A percentile compares a stretch with the other conserved stretches of the same genome.
These are phyloP conservation scores for Stratiolaelaps scimitus DNA, from an alignment of 1,140 invertebrate genomes.

Conservation along the genomic window DNA sequence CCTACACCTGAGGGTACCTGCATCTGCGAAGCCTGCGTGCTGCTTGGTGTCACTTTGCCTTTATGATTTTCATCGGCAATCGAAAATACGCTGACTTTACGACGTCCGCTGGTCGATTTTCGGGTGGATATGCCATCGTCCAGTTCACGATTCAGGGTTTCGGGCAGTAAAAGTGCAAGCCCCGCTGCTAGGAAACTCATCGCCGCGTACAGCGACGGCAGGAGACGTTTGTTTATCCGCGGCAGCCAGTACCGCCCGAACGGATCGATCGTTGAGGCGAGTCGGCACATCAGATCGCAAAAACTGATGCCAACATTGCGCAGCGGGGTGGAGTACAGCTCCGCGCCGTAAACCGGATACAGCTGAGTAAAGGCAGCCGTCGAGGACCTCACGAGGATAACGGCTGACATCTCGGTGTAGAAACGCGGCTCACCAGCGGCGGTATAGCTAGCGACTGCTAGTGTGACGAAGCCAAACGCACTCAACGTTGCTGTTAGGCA, in stretches of 20 bases:
- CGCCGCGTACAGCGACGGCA: neutral
- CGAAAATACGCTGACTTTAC: no score
- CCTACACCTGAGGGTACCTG: no score
- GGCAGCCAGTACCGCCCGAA: constrained; percentile 18
- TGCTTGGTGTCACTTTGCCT: no score
- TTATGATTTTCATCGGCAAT: no score
- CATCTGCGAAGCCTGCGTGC: no score
- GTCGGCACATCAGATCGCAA: constrained; percentile 14
- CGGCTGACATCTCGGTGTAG: neutral
- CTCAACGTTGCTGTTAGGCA: neutral
- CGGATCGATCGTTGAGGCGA: neutral
- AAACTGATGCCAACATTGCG: constrained; percentile 64
- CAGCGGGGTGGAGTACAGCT: constrained; percentile 71
- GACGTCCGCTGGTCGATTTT: neutral
- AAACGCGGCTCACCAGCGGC: neutral
- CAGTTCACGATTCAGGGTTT: neutral
- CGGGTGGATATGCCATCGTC: neutral
- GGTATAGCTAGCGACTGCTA: neutral
- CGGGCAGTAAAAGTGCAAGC: neutral
- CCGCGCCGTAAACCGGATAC: constrained; percentile 62
- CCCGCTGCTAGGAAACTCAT: neutral
- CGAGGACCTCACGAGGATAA: constrained; percentile 1
- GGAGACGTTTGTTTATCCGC: neutral
- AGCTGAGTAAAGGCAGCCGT: constrained; percentile 13
- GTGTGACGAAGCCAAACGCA: neutral